Evolutionary conservation across 1,140 invertebrate genomes (phyloP), one percentile per base, ranked within the genome.

Genomic region (Brachionus manjavacas): DNA sequence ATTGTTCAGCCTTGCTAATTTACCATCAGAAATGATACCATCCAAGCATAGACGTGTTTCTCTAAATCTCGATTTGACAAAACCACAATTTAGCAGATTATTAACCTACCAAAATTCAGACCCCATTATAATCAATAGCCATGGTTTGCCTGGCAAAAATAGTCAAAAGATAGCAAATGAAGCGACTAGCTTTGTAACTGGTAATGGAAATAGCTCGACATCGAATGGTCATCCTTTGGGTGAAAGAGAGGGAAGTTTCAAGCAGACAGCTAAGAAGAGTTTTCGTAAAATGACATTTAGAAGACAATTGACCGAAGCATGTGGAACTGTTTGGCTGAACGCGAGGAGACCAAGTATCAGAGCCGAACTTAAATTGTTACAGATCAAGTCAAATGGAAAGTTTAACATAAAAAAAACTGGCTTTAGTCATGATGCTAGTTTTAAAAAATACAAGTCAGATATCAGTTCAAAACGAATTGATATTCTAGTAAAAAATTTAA

Each of bases 1-100:
- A 85, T 90, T 95, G 4, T 95, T 95, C 88, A 91, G 93, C 52
- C 91, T 94, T 9, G 93, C 94, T 8, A 93, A 94, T 87, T 89
- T 95, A 76, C 94, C 94, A 1, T 88, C 93, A 86, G 94, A 95
- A 90, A 95, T 95, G 94, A 94, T 94, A n/a, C 94, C 94, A 0
- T 94, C 94, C 87, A 93, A 94, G 87, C 94, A 95, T 88, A 92
- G 89, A 76, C 87, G 87, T 84, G 87, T 90, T 7, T 86, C 87
- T 64, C 87, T 89, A 12, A 86, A 85, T 4, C 89, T 89, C 68
- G 79, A 81, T 35, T 35, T 81, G 25, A 81, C 79, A 11, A 60
- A 68, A 11, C 79, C 79, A 11, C 79, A 81, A 64, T 81, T 81
- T 35, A 41, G 35, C 8, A 60, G 39, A 64, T 16, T 64, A 64